Evolutionary conservation across 2,113 vertebrate species (phyloP), one percentile per base, ranked within the genome.

Genomic region (Xenopus borealis): DNA sequence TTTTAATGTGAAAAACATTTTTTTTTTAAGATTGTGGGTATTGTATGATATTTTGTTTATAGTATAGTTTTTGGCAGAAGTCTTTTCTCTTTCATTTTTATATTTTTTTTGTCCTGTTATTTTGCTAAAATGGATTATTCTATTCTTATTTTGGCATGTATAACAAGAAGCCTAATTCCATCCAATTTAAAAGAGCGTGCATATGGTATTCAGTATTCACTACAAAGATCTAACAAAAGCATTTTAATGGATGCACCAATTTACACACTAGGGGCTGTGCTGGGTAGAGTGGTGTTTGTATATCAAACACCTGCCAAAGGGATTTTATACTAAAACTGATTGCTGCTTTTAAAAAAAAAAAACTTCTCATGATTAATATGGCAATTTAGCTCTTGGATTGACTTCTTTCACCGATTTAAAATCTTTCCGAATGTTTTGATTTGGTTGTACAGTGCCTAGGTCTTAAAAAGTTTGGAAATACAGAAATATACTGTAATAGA

Each of bases 391-490:
- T 30, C 66, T 75, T 61, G 64, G 64, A 67, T 50, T 67, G 40
- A 59, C 57, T 75, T 67, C 44, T 66, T 50, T 46, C 11, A 61
- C n/a, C 17, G 1, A 33, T 50, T 16, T 27, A 62, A 61, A 50
- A 58, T 40, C 27, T 68, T 59, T 27, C 20, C 66, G 68, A 75
- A 75, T 62, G 58, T 68, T 18, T 4, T 45, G 17, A 66, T 40
- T 40, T 40, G 33, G 44, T 40, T 45, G 64, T 47, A 66, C 45
- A 66, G 58, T 57, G 53, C 8, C 44, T 58, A 18, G 19, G 58
- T 58, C 66, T 66, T 27, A 20, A 57, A 55, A 52, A n/a, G 69
- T 83, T 82, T 84, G 81, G 78, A 89, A 87, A 40, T 40, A 40
- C 6, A 40, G 5, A 40, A 40, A 40, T 40, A 40, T 9, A 40